A percentile compares a stretch with the other conserved stretches of the same genome.
phyloP scores from a whole-genome alignment of 2,797 vertebrate species.

The Onychomys arenicola region DNA sequence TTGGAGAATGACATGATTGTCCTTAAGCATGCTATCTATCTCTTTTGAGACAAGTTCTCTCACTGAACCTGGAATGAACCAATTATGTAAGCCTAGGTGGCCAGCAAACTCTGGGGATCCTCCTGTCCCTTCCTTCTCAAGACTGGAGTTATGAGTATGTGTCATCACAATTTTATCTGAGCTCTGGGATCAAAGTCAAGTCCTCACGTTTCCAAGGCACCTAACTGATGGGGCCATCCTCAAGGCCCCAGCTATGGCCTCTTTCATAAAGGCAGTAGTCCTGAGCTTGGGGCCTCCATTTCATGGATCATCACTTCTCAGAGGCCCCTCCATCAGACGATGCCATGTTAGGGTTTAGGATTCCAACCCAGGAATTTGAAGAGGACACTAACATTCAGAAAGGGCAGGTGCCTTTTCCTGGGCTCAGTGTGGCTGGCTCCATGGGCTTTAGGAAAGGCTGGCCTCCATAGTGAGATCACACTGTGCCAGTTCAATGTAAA shows the following conservation, averaged over 20 bases:
- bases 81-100: not conserved
- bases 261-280: not conserved
- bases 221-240: not conserved
- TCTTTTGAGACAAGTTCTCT: not conserved
- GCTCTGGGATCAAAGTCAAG: not conserved
- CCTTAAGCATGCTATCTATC: not conserved
- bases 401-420: not conserved
- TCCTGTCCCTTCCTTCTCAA: not conserved
- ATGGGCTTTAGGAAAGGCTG: not conserved
- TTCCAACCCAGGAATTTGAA: not conserved
- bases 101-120: not conserved
- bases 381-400: not conserved
- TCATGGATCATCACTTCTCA: not conserved
- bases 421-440: accelerated
- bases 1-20: not conserved
- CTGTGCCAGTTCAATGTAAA: not conserved
- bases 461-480: not conserved
- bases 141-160: no score
- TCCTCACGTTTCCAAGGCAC: not conserved
- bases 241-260: not conserved
- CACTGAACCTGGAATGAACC: not conserved
- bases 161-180: not conserved
- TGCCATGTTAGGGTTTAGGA: not conserved
- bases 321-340: not conserved
- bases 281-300: accelerated